Evolutionary conservation across 2,113 vertebrate species (phyloP).

Genomic region (Tachysurus fulvidraco): DNA sequence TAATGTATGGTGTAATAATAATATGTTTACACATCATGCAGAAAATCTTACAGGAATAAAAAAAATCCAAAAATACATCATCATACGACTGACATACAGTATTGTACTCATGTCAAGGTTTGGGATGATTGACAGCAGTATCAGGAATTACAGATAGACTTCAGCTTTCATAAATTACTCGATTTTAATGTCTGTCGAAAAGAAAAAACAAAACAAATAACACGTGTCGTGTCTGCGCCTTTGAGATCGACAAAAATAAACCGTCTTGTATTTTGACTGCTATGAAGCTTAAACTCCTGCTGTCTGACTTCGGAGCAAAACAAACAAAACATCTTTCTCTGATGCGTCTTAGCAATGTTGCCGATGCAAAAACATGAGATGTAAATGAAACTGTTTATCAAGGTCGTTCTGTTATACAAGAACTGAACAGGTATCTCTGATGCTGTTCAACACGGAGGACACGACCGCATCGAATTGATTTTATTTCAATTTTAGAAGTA

Average conservation of each 20-base stretch:
- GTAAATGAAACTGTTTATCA: not conserved
- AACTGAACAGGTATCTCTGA: not conserved
- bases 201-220: too few species aligned
- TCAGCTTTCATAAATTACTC: too few species aligned
- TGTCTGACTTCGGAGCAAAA: not conserved
- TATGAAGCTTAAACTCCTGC: not conserved
- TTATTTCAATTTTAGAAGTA: not conserved
- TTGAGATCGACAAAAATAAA: too few species aligned
- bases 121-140: too few species aligned
- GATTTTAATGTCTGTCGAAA: too few species aligned
- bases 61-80: not conserved
- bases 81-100: too few species aligned
- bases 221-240: too few species aligned
- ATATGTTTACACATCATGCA: not conserved
- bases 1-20: not conserved
- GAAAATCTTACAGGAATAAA: not conserved
- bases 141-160: too few species aligned
- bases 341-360: not conserved
- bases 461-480: not conserved
- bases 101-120: too few species aligned
- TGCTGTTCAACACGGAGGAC: not conserved
- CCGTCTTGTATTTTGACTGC: not conserved
- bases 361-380: not conserved
- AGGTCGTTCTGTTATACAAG: not conserved
- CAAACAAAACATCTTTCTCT: not conserved